phyloP scores from a whole-genome alignment of 64 coral and sea anemone genomes.

The Trachythela sp. region DNA sequence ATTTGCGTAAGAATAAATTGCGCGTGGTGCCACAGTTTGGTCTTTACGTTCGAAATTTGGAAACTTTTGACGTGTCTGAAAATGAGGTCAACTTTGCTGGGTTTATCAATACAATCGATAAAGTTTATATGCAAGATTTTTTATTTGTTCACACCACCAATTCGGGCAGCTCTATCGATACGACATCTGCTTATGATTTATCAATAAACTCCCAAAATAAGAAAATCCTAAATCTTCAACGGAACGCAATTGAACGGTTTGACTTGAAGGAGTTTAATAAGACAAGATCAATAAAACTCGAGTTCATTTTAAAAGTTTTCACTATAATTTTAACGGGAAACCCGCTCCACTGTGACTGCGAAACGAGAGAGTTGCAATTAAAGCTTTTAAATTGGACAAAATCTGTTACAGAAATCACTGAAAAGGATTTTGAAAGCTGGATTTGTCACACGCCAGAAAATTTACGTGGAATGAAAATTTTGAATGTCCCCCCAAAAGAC shows the following conservation, averaged over 20 bases:
- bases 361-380: not conserved
- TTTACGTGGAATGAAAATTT: conserved; percentile 24
- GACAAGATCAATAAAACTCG: conserved; percentile 11
- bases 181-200: not conserved
- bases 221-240: conserved; percentile 38
- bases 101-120: conserved; percentile 31
- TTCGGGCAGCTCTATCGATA: not conserved
- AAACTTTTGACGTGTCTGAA: conserved; percentile 38
- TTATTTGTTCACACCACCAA: conserved; percentile 27
- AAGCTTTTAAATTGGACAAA: not conserved
- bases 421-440: conserved; percentile 54
- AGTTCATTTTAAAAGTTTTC: conserved; percentile 42
- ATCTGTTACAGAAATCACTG: not conserved
- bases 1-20: conserved; percentile 52
- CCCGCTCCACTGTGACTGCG: conserved; percentile 50
- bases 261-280: conserved; percentile 33
- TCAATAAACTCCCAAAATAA: conserved; percentile 15
- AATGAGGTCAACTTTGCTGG: conserved; percentile 49
- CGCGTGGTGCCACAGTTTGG: conserved; percentile 28
- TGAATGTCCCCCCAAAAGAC: conserved; percentile 28
- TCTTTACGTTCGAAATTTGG: conserved; percentile 33
- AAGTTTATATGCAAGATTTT: conserved; percentile 21
- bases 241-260: conserved; percentile 35
- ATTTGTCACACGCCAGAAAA: conserved; percentile 33
- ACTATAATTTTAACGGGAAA: conserved; percentile 53